Percentiles rank a stretch among this genome's conserved stretches.
Evolutionary conservation across 2,113 vertebrate species (phyloP).

Genomic region (Morone chrysops): DNA sequence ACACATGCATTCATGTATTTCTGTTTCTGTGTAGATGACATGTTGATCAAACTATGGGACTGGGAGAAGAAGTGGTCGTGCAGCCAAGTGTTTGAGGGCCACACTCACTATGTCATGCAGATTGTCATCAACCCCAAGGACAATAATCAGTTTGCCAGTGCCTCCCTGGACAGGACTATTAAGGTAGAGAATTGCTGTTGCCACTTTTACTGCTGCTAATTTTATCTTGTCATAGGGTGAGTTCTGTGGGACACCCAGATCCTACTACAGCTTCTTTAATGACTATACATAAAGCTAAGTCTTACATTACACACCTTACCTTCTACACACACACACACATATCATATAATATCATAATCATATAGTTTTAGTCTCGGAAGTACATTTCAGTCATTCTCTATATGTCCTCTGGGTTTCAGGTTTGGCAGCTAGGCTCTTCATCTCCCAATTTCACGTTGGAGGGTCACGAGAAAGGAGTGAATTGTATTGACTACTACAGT

Average conservation of each 20-base stretch:
- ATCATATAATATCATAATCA: background rate
- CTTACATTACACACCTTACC: background rate
- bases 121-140: constrained; percentile 99
- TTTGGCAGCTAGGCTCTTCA: constrained; percentile 99
- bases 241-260: background rate
- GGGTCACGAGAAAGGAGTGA: constrained; percentile 98
- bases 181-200: constrained; percentile 85
- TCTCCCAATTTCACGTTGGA: constrained; percentile 99
- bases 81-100: constrained; percentile 98
- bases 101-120: constrained; percentile 99
- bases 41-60: constrained; percentile 99
- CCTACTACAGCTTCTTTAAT: background rate
- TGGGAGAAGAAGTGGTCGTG: constrained; percentile 99
- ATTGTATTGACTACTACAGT: constrained; percentile 99
- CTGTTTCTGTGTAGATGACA: constrained; percentile 89
- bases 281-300: background rate
- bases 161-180: constrained; percentile 97
- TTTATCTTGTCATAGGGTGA: background rate
- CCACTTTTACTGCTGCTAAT: background rate
- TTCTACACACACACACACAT: no score
- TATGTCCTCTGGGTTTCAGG: constrained; percentile 78
- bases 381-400: background rate
- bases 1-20: constrained; percentile 36
- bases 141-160: constrained; percentile 99
- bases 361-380: background rate